Base-by-base conservation (phyloP, 1,140 invertebrate species). In the Drosophila pruinosa region DNA sequence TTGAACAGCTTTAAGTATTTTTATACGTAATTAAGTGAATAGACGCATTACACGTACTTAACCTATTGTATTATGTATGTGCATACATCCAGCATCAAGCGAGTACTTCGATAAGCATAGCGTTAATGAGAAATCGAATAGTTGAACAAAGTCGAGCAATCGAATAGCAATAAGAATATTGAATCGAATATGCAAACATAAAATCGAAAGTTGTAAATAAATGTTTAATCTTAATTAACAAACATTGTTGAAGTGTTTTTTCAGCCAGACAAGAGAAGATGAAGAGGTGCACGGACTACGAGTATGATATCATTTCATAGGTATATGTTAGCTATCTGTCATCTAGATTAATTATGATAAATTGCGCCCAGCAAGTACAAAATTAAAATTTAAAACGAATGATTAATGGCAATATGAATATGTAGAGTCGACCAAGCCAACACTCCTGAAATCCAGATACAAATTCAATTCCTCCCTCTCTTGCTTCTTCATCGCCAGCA, bases 1-100 rank as follows among this genome's bases (percentile, higher is more conserved):
- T 76, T 82, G 67, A 59, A 64, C 78, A 77, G 70, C 81, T 86
- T 78, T 89, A 89, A 89, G 78, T 89, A 89, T 89, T 89, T 89
- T 89, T 89, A 86, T 89, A 89, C 86, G 69, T 89, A 89, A 83
- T 79, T 78, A 89, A 77, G 78, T 75, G 19, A 28, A 54, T 58
- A 70, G 71, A 61, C 58, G 61, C 70, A 77, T 61, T 34, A 34
- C 10, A 34, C 43, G 7, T 22, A 5, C 6, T 17, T 28, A 54
- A 21, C 10, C 41, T 50, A 43, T n/a, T 14, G 14, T 14, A 38
- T 4, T 3, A 14, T 38, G 14, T 38, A 10, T 38, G 14, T 38
- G 14, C 14, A 5, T 38, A 5, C n/a, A 38, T 14, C n/a, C 7
- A 38, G 36, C 36, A 14, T 12, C 36, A 14, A 26, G 14, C n/a